Evolutionary conservation across 2,888 invertebrate species (phyloP).

Genomic region (Andrena minutula): DNA sequence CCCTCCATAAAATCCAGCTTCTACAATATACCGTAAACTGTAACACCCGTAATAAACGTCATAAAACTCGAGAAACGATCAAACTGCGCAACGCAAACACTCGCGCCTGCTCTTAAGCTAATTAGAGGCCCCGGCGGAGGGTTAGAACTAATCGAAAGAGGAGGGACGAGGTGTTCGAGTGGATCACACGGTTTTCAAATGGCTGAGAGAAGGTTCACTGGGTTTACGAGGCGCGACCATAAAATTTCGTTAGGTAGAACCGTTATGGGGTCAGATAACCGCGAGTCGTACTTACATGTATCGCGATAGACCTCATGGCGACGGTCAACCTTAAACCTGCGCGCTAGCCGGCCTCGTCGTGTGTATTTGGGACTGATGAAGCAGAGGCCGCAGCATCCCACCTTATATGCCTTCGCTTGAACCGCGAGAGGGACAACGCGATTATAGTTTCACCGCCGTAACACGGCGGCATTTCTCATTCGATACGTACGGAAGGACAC

Average conservation of each 20-base stretch:
- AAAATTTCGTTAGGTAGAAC: neutral
- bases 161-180: neutral
- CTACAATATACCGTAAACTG: neutral
- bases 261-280: neutral
- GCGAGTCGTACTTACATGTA: conserved; percentile 76
- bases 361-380: conserved; percentile 83
- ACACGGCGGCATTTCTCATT: conserved; percentile 73
- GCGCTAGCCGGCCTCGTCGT: conserved; percentile 80
- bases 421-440: conserved; percentile 76
- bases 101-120: neutral
- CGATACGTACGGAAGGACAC: conserved; percentile 74
- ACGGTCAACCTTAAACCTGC: conserved; percentile 76
- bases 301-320: conserved; percentile 77
- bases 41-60: neutral
- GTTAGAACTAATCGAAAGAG: neutral
- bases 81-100: neutral
- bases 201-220: neutral
- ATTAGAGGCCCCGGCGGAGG: neutral
- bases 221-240: neutral
- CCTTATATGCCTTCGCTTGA: conserved; percentile 84
- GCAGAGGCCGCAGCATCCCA: conserved; percentile 83
- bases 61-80: neutral
- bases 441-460: conserved; percentile 78
- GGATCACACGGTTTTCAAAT: neutral
- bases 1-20: too few species aligned